phyloP scores from a whole-genome alignment of 1,140 invertebrate genomes.

The Scaptodrosophila lebanonensis region DNA sequence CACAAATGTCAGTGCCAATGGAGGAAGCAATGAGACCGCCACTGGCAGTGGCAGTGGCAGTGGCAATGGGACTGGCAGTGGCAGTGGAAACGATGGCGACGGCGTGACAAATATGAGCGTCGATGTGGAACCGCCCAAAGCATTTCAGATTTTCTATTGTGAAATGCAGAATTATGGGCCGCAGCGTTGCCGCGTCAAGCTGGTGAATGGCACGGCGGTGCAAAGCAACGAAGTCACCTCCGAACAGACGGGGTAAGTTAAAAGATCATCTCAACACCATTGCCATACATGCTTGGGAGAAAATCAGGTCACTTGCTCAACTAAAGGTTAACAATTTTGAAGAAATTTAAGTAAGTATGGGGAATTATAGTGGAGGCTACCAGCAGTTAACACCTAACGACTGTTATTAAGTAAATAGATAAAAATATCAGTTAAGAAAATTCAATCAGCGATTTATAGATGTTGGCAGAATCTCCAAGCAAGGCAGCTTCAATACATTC shows the following conservation, averaged over 20 bases:
- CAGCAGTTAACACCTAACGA: no score
- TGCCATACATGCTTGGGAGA: no score
- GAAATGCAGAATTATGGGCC: constrained; percentile 86
- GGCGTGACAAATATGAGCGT: constrained; percentile 66
- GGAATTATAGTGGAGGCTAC: no score
- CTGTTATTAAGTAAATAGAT: no score
- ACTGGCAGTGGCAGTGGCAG: constrained; percentile 12
- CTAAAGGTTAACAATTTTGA: no score
- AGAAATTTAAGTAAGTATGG: no score
- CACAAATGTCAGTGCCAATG: constrained; percentile 29
- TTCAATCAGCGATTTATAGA: no score
- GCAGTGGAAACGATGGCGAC: constrained; percentile 13
- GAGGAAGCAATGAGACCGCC: constrained; percentile 14
- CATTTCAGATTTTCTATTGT: constrained; percentile 84
- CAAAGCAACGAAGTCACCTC: background rate
- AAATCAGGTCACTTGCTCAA: no score
- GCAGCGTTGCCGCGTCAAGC: constrained; percentile 84
- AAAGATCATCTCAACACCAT: background rate
- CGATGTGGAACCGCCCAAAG: constrained; percentile 63
- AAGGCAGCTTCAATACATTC: no score
- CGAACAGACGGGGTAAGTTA: background rate
- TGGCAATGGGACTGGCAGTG: constrained; percentile 31
- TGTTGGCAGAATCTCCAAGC: no score
- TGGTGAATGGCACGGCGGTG: constrained; percentile 76
- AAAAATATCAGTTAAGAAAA: no score